Percentiles rank a stretch among this genome's conserved stretches.
phyloP scores from a whole-genome alignment of 2,797 vertebrate genomes.

The Allobates femoralis region DNA sequence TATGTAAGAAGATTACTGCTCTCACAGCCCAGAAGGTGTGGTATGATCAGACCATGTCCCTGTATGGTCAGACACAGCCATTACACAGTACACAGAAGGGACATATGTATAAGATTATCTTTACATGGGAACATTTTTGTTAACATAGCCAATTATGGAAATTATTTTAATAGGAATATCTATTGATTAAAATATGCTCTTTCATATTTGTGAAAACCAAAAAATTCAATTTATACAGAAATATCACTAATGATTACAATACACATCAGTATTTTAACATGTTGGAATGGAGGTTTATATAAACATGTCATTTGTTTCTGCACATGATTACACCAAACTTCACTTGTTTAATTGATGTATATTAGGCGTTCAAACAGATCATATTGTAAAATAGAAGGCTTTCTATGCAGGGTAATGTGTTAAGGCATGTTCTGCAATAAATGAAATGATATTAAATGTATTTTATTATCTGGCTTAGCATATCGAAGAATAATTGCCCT shows the following conservation, averaged over 20 bases:
- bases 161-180: too few relatives aligned
- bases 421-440: not conserved
- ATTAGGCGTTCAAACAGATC: not conserved
- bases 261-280: not conserved
- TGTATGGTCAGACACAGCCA: too few relatives aligned
- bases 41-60: too few relatives aligned
- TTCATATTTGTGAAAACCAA: not conserved
- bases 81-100: too few relatives aligned
- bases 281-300: not conserved
- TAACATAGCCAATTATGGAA: too few relatives aligned
- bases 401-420: conserved; percentile 4
- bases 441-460: conserved; percentile 16
- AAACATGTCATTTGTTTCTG: not conserved
- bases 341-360: not conserved
- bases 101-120: too few relatives aligned
- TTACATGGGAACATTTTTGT: too few relatives aligned
- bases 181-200: too few relatives aligned
- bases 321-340: not conserved
- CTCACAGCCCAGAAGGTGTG: too few relatives aligned
- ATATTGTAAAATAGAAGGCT: conserved; percentile 7
- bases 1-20: too few relatives aligned
- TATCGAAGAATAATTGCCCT: conserved; percentile 9
- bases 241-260: not conserved
- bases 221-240: not conserved
- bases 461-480: conserved; percentile 27